Conservation (phyloP, 2,113 vertebrate species). For the Blennius ocellaris region DNA sequence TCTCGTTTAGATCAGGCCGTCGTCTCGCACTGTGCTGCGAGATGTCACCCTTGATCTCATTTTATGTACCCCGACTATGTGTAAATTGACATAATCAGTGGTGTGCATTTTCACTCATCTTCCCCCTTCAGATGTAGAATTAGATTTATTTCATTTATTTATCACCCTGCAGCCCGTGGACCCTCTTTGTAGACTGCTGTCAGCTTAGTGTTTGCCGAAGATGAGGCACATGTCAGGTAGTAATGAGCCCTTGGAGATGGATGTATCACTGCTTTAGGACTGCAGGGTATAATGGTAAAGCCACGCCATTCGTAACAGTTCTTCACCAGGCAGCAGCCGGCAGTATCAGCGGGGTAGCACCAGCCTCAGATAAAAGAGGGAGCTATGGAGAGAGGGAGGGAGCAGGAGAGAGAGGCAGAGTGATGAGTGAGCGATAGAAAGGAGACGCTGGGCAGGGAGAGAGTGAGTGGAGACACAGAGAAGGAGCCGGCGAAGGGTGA, state of each 20-base stretch:
- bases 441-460: conserved; percentile 78
- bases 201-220: conserved; percentile 66
- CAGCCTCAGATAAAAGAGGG: conserved; percentile 84
- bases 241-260: conserved; percentile 90
- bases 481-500: conserved; percentile 71
- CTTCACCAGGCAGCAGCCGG: conserved; percentile 97
- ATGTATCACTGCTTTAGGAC: conserved; percentile 90
- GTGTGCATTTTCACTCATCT: conserved; percentile 33
- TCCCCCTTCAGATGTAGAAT: conserved; percentile 40
- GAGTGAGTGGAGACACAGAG: conserved; percentile 74
- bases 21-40: conserved; percentile 17
- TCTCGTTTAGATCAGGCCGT: conserved; percentile 62
- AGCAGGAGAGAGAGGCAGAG: conserved; percentile 81
- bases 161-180: conserved; percentile 31
- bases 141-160: conserved; percentile 58
- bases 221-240: conserved; percentile 69
- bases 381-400: conserved; percentile 73
- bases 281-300: conserved; percentile 95
- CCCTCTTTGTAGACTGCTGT: conserved; percentile 54
- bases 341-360: conserved; percentile 94
- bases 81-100: conserved; percentile 60
- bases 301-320: conserved; percentile 95
- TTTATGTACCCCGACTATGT: conserved; percentile 35
- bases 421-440: conserved; percentile 79
- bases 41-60: conserved; percentile 56